Base-by-base conservation (phyloP, 1,140 invertebrate species). In the Bombus balteatus region DNA sequence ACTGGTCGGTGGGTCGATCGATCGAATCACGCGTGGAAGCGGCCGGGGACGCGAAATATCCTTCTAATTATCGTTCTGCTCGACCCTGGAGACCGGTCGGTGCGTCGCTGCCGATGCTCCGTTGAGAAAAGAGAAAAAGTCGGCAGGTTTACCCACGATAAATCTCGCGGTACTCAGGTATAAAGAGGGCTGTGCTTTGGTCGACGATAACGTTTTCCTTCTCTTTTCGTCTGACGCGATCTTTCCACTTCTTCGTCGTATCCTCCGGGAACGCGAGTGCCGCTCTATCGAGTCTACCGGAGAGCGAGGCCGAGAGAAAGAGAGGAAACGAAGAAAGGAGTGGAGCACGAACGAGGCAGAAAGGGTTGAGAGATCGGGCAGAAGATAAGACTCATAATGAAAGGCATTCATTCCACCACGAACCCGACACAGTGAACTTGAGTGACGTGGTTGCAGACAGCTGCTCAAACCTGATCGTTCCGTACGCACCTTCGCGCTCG, bases 361-460 rank as follows among this genome's bases (percentile, higher is more conserved):
- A 92, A 92, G 90, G 92, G 91, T 92, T 92, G 89, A 83, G 83
- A 90, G 93, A 94, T 94, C 91, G 93, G 92, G 90, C 89, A 76
- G 89, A 80, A 91, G 94, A 94, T 94, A 95, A 94, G 91, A 90
- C 85, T 92, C 90, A 94, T 95, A 95, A 95, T 94, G 94, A 95
- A 94, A 94, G 93, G 92, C 94, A 94, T 94, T 95, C 94, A 94
- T 94, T 93, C 92, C 93, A 91, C 88, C 88, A 92, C 92, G 92
- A 92, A 87, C 72, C 93, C 92, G 92, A 93, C 89, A 93, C 88
- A 89, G 88, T 94, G 93, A 94, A 94, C 90, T 93, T 94, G 94
- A 95, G 94, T 94, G 94, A 95, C 94, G 94, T 94, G 93, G 91
- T 92, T 93, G 94, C 91, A 94, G 94, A 95, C 94, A 95, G 94